Conservation (phyloP, 1,140 invertebrate genomes). For the Heterodera carotae region DNA sequence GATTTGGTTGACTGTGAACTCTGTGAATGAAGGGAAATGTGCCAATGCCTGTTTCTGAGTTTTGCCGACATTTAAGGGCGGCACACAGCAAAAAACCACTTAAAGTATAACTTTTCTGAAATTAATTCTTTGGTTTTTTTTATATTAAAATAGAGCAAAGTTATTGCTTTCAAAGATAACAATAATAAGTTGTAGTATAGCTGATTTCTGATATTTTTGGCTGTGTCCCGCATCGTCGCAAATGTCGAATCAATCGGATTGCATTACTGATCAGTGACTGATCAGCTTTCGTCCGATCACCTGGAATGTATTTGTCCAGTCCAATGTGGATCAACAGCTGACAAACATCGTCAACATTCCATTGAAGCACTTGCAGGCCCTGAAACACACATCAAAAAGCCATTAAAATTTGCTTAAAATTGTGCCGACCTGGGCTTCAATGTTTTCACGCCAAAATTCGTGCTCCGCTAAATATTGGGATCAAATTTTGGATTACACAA, state of each 20-base stretch:
- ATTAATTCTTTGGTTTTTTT: too few species aligned
- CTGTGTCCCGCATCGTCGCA: too few species aligned
- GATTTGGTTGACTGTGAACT: slow-evolving; percentile 64
- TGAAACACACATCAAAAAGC: background rate
- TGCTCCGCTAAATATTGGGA: slow-evolving; percentile 49
- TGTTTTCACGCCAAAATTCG: slow-evolving; percentile 64
- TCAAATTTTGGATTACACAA: slow-evolving; percentile 12
- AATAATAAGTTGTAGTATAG: too few species aligned
- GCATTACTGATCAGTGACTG: too few species aligned
- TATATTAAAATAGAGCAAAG: too few species aligned
- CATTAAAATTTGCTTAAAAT: background rate
- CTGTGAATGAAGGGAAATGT: slow-evolving; percentile 18
- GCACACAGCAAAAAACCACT: too few species aligned
- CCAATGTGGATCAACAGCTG: slow-evolving; percentile 64
- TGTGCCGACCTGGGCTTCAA: slow-evolving; percentile 47
- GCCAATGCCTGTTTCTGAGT: too few species aligned
- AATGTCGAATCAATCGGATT: too few species aligned
- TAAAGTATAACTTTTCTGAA: too few species aligned
- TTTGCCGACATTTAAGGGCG: too few species aligned
- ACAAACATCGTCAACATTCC: slow-evolving; percentile 62
- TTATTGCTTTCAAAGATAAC: too few species aligned
- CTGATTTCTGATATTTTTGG: too few species aligned
- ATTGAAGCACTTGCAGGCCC: slow-evolving; percentile 58
- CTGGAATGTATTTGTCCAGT: slow-evolving; percentile 63
- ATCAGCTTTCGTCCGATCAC: slow-evolving; percentile 7